These are phyloP conservation scores for Cyclophora albipunctata DNA, from an alignment of 2,888 invertebrate species.

Conservation along the genomic window DNA sequence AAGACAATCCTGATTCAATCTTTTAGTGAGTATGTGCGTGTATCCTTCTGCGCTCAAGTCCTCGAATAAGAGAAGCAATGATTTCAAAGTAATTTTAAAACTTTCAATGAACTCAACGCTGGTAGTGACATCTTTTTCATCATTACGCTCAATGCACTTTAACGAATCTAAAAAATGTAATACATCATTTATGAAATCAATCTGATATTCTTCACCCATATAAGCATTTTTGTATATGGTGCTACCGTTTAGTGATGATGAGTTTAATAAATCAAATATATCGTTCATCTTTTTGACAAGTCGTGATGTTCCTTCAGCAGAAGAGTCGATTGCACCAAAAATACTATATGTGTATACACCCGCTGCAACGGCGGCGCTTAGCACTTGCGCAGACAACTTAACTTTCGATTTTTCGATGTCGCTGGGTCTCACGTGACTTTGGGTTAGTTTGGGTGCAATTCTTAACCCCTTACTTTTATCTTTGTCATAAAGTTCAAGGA, in stretches of 20 bases:
- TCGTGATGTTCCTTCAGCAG: background rate
- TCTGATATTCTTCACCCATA: background rate
- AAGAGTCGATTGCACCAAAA: background rate
- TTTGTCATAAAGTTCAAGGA: slow-evolving; percentile 18
- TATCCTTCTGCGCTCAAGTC: background rate
- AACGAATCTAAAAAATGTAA: background rate
- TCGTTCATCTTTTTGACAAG: slow-evolving; percentile 13
- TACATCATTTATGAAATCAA: background rate
- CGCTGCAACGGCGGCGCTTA: slow-evolving; percentile 27
- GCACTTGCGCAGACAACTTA: slow-evolving; percentile 23
- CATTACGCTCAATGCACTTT: background rate
- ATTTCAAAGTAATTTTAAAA: background rate
- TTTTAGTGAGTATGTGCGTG: background rate
- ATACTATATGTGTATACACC: slow-evolving; percentile 16
- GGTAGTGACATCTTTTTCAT: background rate
- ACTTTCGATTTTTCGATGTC: slow-evolving; percentile 25
- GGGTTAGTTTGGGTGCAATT: slow-evolving; percentile 25
- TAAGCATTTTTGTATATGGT: background rate
- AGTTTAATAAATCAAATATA: slow-evolving; percentile 17
- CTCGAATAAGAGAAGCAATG: background rate
- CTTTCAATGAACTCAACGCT: background rate
- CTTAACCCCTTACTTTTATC: slow-evolving; percentile 18
- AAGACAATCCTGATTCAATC: background rate
- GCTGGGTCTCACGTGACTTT: slow-evolving; percentile 24
- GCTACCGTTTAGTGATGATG: slow-evolving; percentile 2